Evolutionary conservation across 92 coral and sea anemone genomes (phyloP).

Genomic region (Siderastrea radians): DNA sequence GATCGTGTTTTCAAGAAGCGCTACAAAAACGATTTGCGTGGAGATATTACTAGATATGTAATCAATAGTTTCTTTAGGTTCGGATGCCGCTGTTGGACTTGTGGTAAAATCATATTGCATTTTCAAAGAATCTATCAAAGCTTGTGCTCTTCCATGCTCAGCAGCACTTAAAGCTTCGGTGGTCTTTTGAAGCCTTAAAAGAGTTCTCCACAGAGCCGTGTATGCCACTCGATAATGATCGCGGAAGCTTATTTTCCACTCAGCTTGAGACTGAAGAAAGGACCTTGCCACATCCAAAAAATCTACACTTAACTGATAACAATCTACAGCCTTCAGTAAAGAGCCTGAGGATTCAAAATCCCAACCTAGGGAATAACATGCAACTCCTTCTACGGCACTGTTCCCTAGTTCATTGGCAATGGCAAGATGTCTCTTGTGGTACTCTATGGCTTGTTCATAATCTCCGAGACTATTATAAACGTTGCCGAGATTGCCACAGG

Average conservation of each 20-base stretch:
- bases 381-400: background rate
- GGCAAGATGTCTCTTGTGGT: slow-evolving; percentile 2
- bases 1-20: background rate
- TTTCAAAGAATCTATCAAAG: background rate
- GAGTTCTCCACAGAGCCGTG: background rate
- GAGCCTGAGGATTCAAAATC: background rate
- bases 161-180: background rate
- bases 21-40: background rate
- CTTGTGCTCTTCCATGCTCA: slow-evolving; percentile 8
- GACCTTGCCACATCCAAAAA: background rate
- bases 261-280: background rate
- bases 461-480: slow-evolving; percentile 3
- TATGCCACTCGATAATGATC: background rate
- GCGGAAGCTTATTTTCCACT: background rate
- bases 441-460: slow-evolving; percentile 17
- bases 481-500: slow-evolving; percentile 17
- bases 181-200: background rate
- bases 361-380: slow-evolving; percentile 2
- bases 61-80: background rate
- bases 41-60: background rate
- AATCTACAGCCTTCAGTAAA: background rate
- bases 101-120: background rate
- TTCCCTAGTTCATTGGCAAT: slow-evolving; percentile 6
- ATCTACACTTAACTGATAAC: background rate
- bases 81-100: background rate